Evolutionary conservation across 2,888 invertebrate genomes (phyloP), one percentile per base, ranked within the genome.

Genomic region (Lithophane socia): DNA sequence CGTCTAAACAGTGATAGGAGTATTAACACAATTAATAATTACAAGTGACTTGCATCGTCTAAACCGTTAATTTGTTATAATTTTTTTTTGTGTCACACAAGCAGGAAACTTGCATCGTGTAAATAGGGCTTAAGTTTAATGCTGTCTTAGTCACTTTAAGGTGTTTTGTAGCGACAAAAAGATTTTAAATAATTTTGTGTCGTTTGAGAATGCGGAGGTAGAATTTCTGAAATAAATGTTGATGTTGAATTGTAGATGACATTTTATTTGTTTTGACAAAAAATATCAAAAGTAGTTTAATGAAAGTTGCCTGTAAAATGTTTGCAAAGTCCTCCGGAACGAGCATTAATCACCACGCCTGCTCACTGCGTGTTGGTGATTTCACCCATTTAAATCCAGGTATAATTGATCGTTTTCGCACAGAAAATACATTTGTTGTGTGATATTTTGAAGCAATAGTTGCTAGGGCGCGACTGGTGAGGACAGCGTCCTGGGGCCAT

Each of bases 191-290:
- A 29, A 49, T 12, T 18, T 47, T 12, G 18, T 49, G 42, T 52
- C 70, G 24, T 42, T 70, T 70, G n/a, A 42, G 49, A 72, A 37
- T 52, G 24, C 18, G 71, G 24, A 9, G 24, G 49, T 69, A 13
- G 49, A 42, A 24, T 42, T 65, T 24, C 3, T 70, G 18, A 21
- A 49, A 71, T 72, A 72, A 72, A 72, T 70, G 3, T 72, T 72
- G 18, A 68, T n/a, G 24, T 72, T 42, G 2, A 42, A 42, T 47
- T 12, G 9, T 21, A 54, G 24, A 24, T 42, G 42, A 42, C 3
- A 24, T 71, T 71, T 69, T 52, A 21, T 71, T 72, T 71, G 13
- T 52, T 52, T 21, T 13, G 16, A 18, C 4, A 1, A 49, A 47
- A 68, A 47, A 3, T 16, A 18, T 29, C 16, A 7, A 70, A 66